Evolutionary conservation across 2,888 invertebrate genomes (phyloP).

Genomic region (Leptinotarsa haldemani): DNA sequence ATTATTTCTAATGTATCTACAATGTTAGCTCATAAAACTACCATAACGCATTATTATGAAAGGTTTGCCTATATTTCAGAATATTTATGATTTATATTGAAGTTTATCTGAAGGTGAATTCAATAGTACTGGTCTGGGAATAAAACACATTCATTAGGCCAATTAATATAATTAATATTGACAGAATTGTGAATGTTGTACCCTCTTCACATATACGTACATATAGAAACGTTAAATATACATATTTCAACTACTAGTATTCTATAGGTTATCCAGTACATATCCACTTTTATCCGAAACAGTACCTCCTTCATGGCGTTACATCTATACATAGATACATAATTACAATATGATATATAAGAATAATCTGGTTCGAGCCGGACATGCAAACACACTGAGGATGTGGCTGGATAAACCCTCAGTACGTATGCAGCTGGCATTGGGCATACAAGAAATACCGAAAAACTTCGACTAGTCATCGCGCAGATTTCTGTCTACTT

Average conservation of each 20-base stretch:
- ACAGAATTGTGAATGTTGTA: slow-evolving; percentile 67
- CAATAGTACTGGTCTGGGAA: slow-evolving; percentile 14
- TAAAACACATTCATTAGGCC: slow-evolving; percentile 60
- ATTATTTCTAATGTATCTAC: too few relatives aligned
- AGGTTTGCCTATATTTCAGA: too few relatives aligned
- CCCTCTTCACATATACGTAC: slow-evolving; percentile 62
- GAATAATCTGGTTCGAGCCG: slow-evolving; percentile 49
- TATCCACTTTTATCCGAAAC: slow-evolving; percentile 4
- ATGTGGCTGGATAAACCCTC: slow-evolving; percentile 81
- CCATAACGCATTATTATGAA: too few relatives aligned
- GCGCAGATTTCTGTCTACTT: neutral
- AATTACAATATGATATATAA: slow-evolving; percentile 58
- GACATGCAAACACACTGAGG: slow-evolving; percentile 72
- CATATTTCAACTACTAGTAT: slow-evolving; percentile 42
- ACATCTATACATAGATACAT: slow-evolving; percentile 64
- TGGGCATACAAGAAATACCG: slow-evolving; percentile 21
- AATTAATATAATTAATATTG: slow-evolving; percentile 67
- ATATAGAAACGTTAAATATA: slow-evolving; percentile 57
- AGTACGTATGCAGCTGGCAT: slow-evolving; percentile 72
- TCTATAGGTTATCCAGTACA: slow-evolving; percentile 26
- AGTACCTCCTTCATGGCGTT: slow-evolving; percentile 46
- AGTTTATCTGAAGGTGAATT: too few relatives aligned
- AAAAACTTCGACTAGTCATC: neutral
- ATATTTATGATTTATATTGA: too few relatives aligned
- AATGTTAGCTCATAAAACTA: too few relatives aligned